phyloP scores from a whole-genome alignment of 2,797 vertebrate species.

The Otus scops region DNA sequence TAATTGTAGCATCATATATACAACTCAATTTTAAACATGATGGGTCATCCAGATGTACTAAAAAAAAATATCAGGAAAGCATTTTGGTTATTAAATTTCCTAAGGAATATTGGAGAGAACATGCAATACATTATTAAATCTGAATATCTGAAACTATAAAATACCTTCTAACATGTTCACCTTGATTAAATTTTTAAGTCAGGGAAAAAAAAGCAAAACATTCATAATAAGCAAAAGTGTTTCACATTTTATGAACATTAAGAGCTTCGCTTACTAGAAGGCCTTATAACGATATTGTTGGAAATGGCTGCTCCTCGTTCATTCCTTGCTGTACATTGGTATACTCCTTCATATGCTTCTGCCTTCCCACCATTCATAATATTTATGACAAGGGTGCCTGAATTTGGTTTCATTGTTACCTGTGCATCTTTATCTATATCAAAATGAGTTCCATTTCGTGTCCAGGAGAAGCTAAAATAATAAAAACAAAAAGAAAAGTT shows the following conservation, averaged over 20 bases:
- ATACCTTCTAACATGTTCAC: conserved; percentile 70
- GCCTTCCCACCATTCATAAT: conserved; percentile 88
- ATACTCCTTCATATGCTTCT: conserved; percentile 89
- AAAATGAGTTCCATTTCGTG: conserved; percentile 92
- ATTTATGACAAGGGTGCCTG: conserved; percentile 91
- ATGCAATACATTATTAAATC: neutral
- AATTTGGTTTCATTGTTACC: conserved; percentile 86
- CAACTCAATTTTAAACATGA: conserved; percentile 14
- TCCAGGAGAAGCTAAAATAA: conserved; percentile 92
- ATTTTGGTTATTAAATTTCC: neutral
- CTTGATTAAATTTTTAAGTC: conserved; percentile 61
- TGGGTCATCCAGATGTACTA: neutral
- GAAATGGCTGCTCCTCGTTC: conserved; percentile 92
- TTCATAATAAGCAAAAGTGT: neutral
- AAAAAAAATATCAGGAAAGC: neutral
- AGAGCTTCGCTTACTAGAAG: conserved; percentile 86
- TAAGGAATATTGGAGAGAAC: neutral
- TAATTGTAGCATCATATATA: neutral
- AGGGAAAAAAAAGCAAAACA: neutral
- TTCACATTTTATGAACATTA: neutral
- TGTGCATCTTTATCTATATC: conserved; percentile 87
- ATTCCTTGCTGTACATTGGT: conserved; percentile 93
- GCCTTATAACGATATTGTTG: conserved; percentile 88
- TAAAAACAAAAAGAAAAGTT: neutral
- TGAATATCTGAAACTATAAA: neutral